phyloP scores from a whole-genome alignment of 2,113 vertebrate genomes.

The Garra rufa region DNA sequence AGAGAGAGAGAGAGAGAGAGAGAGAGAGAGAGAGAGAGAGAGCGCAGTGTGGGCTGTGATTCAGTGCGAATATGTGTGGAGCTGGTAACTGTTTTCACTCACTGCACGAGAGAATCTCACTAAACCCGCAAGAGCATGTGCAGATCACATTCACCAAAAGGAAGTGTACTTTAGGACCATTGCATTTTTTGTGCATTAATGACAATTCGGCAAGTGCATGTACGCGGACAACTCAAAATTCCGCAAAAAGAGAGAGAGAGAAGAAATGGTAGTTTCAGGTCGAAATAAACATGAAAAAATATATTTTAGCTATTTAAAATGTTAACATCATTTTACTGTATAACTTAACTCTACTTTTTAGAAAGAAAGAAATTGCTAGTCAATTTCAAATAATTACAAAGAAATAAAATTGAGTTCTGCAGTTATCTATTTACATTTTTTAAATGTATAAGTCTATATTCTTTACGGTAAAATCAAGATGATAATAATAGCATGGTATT shows the following conservation, averaged over 20 bases:
- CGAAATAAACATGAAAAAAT: too few relatives aligned
- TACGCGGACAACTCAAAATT: background rate
- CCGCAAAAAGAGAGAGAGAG: too few relatives aligned
- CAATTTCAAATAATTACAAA: too few relatives aligned
- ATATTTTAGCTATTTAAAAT: too few relatives aligned
- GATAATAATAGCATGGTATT: too few relatives aligned
- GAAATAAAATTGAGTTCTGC: too few relatives aligned
- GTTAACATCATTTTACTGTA: background rate
- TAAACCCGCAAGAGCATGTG: background rate
- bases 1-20: conserved; percentile 23
- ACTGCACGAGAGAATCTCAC: background rate
- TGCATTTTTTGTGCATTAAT: background rate
- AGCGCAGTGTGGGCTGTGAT: background rate
- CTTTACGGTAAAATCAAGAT: too few relatives aligned
- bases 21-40: background rate
- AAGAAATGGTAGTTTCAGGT: background rate
- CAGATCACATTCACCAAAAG: background rate
- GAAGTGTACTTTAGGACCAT: background rate
- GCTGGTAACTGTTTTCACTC: background rate
- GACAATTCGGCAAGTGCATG: background rate
- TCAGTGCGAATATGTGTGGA: background rate
- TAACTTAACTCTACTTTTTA: too few relatives aligned
- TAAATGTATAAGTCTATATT: too few relatives aligned
- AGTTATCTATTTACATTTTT: too few relatives aligned
- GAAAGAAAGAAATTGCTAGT: too few relatives aligned